phyloP scores from a whole-genome alignment of 1,140 invertebrate species.

The Tetragnatha versicolor region DNA sequence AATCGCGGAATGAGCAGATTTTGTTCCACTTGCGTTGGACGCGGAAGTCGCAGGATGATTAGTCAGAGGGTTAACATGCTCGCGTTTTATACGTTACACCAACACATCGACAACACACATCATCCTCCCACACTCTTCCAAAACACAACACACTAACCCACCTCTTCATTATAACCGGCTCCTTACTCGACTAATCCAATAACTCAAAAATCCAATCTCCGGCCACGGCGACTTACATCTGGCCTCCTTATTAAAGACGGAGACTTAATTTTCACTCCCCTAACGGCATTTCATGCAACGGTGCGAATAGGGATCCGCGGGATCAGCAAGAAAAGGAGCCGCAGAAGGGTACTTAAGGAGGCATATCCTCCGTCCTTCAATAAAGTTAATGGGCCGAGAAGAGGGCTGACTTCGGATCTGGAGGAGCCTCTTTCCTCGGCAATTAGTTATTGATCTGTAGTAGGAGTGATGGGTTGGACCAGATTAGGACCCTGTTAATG shows the following conservation, averaged over 20 bases:
- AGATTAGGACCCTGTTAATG: neutral
- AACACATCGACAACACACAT: too few relatives aligned
- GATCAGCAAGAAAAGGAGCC: neutral
- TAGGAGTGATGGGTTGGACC: neutral
- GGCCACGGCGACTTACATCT: too few relatives aligned
- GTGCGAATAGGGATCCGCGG: neutral
- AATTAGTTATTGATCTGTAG: slow-evolving; percentile 11
- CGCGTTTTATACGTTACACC: too few relatives aligned
- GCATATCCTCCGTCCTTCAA: slow-evolving; percentile 1
- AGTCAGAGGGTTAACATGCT: too few relatives aligned
- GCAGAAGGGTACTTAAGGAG: neutral
- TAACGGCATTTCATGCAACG: slow-evolving; percentile 1
- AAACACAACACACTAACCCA: too few relatives aligned
- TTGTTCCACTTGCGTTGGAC: too few relatives aligned
- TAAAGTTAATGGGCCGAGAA: slow-evolving; percentile 13
- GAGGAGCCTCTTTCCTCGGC: neutral
- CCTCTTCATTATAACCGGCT: too few relatives aligned
- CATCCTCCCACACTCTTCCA: too few relatives aligned
- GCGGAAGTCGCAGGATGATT: too few relatives aligned
- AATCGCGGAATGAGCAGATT: too few relatives aligned
- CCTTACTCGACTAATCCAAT: too few relatives aligned
- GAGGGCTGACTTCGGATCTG: slow-evolving; percentile 1
- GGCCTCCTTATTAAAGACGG: neutral
- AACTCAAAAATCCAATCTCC: too few relatives aligned
- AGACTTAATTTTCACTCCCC: neutral